Base-by-base conservation (phyloP, 1,140 invertebrate species). In the Babylonia areolata region DNA sequence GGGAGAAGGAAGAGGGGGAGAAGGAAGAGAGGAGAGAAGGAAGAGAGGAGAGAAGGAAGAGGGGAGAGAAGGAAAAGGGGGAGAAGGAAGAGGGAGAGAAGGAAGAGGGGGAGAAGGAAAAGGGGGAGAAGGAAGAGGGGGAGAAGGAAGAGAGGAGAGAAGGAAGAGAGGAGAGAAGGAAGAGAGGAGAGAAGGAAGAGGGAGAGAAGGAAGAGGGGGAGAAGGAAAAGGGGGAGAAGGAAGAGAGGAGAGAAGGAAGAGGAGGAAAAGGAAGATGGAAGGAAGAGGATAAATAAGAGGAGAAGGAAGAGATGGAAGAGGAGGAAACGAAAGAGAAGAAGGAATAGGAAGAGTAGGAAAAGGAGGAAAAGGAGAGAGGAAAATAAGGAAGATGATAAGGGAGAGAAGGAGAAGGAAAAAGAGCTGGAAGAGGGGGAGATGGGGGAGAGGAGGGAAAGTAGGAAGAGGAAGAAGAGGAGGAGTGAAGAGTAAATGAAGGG, bases 251-350 rank as follows among this genome's bases (percentile, higher is more conserved):
- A 42, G 33, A 11, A 40, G 71, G 31, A 20, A 39, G 58, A 75
- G 64, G 31, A 58, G 31, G 31, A 75, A 33, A 75, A 58, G 73
- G 35, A 84, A n/a, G 37, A 33, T 9, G 58, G 33, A 58, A 84
- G 83, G 73, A 58, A 84, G 28, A 35, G 81, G 40, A 15, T 23
- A 69, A 84, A 3, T 39, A 58, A 75, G 3, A 33, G 83, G 51
- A 9, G 31, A 20, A 82, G 20, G 51, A 12, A 82, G 20, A 46
- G 81, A 82, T 3, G 31, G 81, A 82, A 9, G 51, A 42, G 51
- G 20, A 82, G 81, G 51, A 9, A 82, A 42, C 42, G 23, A 82
- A 42, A 82, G 40, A 54, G 81, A 82, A 17, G 51, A 42, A 54
- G 40, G 51, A 15, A 31, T 37, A 82, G 81, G 11, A 42, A n/a